Evolutionary conservation across 2,113 vertebrate species (phyloP), one percentile per base, ranked within the genome.

Genomic region (Rhea pennata): DNA sequence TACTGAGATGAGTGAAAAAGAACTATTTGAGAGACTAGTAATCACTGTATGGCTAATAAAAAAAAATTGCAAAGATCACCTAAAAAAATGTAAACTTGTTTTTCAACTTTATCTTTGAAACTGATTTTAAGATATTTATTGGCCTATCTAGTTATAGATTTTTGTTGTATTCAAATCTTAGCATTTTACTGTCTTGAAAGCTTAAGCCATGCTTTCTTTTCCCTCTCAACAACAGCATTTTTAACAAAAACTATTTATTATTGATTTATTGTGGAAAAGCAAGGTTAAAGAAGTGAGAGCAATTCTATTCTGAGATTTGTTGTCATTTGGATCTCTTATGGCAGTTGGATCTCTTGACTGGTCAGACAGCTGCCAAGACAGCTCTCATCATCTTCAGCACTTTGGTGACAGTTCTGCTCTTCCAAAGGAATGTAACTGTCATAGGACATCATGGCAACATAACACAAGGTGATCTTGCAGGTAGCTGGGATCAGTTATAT

Each of bases 361-460:
- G 59, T 71, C 76, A 86, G 86, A 70, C n/a, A 95, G 86, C 92
- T 96, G 96, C 61, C 86, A 87, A 71, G 42, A 88, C 54, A 84
- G 31, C 10, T 94, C 69, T 81, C 17, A 0, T 88, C 88, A 77
- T 22, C 61, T 54, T 86, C 73, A 84, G 46, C 61, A 46, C 50
- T 16, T 14, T 53, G 10, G 44, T 42, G n/a, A 86, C 13, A 42
- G 88, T 74, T 64, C 73, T 31, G 42, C n/a, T 88, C 80, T 84
- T 79, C 61, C 48, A 81, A 83, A 86, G 61, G 29, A 74, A 46
- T 87, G 7, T 54, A 71, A 84, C 56, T 93, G 86, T 54, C 92
- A 93, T 2, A 74, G 17, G 31, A 40, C 39, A 89, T 84, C 61
- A 88, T 59, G 42, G 50, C 81, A 93, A 85, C 8, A 44, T 15